A percentile compares a stretch with the other conserved stretches of the same genome.
phyloP scores from a whole-genome alignment of 1,140 invertebrate genomes.

The Calliphora vicina region DNA sequence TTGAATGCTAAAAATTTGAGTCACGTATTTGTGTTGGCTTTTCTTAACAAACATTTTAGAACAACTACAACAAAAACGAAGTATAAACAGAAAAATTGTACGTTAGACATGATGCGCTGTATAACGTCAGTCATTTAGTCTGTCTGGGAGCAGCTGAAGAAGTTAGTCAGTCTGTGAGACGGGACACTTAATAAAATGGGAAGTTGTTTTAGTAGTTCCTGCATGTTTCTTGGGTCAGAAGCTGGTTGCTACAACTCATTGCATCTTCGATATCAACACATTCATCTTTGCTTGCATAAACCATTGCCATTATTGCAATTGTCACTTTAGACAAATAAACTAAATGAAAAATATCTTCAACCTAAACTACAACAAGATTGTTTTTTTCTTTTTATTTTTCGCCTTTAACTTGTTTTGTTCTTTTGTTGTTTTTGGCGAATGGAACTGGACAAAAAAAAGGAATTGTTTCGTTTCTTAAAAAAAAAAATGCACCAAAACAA shows the following conservation, averaged over 20 bases:
- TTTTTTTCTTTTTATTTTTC: neutral
- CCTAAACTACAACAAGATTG: neutral
- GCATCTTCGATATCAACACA: neutral
- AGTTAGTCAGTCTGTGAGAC: too few species aligned
- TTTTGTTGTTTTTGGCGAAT: neutral
- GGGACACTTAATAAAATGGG: neutral
- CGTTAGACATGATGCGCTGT: neutral
- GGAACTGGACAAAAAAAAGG: neutral
- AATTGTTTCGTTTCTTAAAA: neutral
- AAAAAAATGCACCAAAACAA: neutral
- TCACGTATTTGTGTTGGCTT: constrained; percentile 7
- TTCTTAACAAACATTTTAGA: neutral
- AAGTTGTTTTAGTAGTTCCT: neutral
- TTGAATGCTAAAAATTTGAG: neutral
- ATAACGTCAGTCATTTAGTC: neutral
- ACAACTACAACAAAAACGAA: neutral
- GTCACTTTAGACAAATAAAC: constrained; percentile 25
- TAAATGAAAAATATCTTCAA: neutral
- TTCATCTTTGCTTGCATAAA: neutral
- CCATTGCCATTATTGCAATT: neutral
- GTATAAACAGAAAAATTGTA: neutral
- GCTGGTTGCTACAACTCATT: neutral
- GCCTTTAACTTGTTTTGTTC: neutral
- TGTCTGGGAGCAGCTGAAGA: too few species aligned
- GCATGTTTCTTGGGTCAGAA: neutral